phyloP scores from a whole-genome alignment of 2,888 invertebrate genomes.

The Troglohyphantes excavatus region DNA sequence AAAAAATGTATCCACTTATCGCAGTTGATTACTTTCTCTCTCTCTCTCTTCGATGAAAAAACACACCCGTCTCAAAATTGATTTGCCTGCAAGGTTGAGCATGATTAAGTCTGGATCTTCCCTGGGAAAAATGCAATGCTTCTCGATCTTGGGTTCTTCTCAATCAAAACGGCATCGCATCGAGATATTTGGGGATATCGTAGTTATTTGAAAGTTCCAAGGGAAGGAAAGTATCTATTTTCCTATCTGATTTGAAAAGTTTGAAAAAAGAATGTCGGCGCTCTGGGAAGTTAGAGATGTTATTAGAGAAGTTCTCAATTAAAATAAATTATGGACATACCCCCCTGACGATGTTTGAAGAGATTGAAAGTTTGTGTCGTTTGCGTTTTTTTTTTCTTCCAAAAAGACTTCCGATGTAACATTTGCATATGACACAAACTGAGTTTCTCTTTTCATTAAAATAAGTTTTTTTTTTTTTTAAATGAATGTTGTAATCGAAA shows the following conservation, averaged over 20 bases:
- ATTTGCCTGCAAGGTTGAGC: background rate
- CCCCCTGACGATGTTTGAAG: too few species aligned
- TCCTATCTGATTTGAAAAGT: too few species aligned
- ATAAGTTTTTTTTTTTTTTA: too few species aligned
- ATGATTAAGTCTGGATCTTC: background rate
- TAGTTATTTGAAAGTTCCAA: background rate
- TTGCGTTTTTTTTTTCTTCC: too few species aligned
- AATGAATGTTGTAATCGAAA: too few species aligned
- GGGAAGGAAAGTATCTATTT: background rate
- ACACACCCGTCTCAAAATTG: background rate
- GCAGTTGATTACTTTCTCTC: conserved; percentile 1
- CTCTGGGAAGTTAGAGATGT: background rate
- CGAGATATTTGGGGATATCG: background rate
- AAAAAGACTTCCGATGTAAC: too few species aligned
- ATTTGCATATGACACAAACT: too few species aligned
- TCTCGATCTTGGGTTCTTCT: background rate
- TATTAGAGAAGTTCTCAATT: background rate
- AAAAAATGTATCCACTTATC: conserved; percentile 1
- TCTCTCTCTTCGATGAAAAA: background rate
- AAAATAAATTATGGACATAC: background rate
- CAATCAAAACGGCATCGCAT: background rate
- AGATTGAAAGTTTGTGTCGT: too few species aligned
- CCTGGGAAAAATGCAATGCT: background rate
- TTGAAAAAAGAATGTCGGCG: background rate
- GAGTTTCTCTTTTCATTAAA: too few species aligned